Percentiles rank a stretch among this genome's conserved stretches.
Evolutionary conservation across 2,888 invertebrate genomes (phyloP).

Genomic region (Tryphoninae sp.): DNA sequence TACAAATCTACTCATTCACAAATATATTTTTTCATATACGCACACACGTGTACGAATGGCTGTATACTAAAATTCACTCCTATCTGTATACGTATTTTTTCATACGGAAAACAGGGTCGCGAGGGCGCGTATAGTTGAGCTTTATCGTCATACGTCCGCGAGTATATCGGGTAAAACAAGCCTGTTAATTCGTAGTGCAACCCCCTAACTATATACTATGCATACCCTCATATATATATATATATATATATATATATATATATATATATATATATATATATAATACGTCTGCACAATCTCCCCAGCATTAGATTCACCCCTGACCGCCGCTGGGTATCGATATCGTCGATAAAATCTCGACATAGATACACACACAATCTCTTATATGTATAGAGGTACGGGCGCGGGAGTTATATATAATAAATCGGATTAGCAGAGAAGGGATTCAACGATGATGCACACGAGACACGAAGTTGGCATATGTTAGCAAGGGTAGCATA

Average conservation of each 20-base stretch:
- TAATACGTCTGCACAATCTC: constrained; percentile 15
- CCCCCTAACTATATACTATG: constrained; percentile 12
- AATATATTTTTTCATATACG: neutral
- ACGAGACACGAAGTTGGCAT: constrained; percentile 74
- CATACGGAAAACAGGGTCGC: constrained; percentile 41
- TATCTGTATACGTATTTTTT: constrained; percentile 41
- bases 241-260: constrained; percentile 5
- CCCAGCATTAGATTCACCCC: constrained; percentile 55
- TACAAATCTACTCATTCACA: neutral
- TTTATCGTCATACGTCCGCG: constrained; percentile 63
- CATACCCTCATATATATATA: neutral
- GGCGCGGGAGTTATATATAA: constrained; percentile 71
- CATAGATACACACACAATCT: constrained; percentile 66
- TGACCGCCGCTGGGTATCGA: constrained; percentile 72
- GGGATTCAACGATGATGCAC: constrained; percentile 65
- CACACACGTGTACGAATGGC: neutral
- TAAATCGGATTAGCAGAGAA: constrained; percentile 80
- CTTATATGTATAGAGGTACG: constrained; percentile 49
- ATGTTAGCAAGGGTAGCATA: constrained; percentile 74
- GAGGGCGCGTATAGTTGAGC: constrained; percentile 29
- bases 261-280: constrained; percentile 31
- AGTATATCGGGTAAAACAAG: constrained; percentile 76
- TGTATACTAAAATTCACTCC: neutral
- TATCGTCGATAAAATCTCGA: constrained; percentile 80
- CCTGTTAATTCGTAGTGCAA: constrained; percentile 75